phyloP scores from a whole-genome alignment of 2,888 invertebrate genomes.

The Chorisops tibialis region DNA sequence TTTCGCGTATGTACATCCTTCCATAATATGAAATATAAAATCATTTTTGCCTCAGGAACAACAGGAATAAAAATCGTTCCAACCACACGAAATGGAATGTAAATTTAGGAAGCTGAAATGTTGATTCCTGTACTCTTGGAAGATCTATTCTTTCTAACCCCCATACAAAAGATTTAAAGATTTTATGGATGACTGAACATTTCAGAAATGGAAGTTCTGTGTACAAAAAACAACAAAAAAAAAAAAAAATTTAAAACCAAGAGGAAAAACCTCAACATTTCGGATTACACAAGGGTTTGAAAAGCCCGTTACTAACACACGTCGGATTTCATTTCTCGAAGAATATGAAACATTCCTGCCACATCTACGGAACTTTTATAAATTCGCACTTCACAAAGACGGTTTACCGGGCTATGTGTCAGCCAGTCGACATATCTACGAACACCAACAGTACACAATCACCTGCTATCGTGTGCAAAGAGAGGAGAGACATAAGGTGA shows the following conservation, averaged over 20 bases:
- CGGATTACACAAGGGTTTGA: constrained; percentile 8
- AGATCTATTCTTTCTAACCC: constrained; percentile 18
- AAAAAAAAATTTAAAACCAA: too few species aligned
- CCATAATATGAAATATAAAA: not conserved
- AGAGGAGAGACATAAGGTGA: constrained; percentile 4
- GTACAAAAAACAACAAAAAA: constrained; percentile 3
- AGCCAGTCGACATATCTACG: constrained; percentile 7
- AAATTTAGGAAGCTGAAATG: constrained; percentile 16
- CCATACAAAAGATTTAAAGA: constrained; percentile 20
- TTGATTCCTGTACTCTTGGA: constrained; percentile 14
- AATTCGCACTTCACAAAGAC: constrained; percentile 9
- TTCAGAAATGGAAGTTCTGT: constrained; percentile 13
- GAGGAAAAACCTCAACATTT: not conserved
- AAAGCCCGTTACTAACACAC: not conserved
- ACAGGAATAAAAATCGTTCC: not conserved
- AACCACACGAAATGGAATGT: constrained; percentile 1
- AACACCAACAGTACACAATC: not conserved
- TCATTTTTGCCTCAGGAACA: not conserved
- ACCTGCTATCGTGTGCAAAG: not conserved
- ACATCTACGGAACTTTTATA: constrained; percentile 4
- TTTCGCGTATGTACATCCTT: too few species aligned
- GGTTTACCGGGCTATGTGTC: constrained; percentile 9
- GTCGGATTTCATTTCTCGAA: not conserved
- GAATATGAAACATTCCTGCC: not conserved
- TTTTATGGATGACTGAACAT: constrained; percentile 17